These are phyloP conservation scores for Prunella strophiata DNA, from an alignment of 2,797 vertebrate species.

Conservation along the genomic window DNA sequence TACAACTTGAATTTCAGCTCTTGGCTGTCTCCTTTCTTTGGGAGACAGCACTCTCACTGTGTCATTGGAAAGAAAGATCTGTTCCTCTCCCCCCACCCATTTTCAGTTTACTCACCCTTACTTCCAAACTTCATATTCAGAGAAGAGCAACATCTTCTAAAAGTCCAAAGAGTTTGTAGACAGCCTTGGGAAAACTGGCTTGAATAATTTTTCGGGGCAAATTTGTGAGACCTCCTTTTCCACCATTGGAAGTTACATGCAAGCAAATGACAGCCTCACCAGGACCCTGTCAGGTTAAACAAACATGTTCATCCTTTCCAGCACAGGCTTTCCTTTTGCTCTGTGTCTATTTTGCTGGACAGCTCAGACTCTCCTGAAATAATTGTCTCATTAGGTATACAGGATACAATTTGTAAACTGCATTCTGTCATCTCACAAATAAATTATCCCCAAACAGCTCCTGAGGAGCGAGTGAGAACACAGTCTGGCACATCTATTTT, in stretches of 20 bases:
- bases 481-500: not conserved
- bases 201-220: not conserved
- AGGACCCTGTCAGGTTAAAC: not conserved
- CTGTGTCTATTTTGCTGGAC: not conserved
- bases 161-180: conserved; percentile 7
- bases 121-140: not conserved
- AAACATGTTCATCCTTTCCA: not conserved
- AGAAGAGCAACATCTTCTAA: not conserved
- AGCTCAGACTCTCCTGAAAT: conserved; percentile 21
- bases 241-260: not conserved
- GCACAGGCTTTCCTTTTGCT: not conserved
- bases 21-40: not conserved
- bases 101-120: not conserved
- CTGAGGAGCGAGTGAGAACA: not conserved
- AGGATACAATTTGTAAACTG: conserved; percentile 34
- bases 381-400: conserved; percentile 38
- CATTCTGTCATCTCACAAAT: conserved; percentile 24
- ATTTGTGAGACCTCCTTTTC: conserved; percentile 4
- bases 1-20: not conserved
- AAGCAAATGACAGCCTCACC: not conserved
- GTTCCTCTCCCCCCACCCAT: not conserved
- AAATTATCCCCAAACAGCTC: not conserved
- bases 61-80: not conserved
- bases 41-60: not conserved
- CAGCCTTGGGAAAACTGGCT: not conserved